phyloP scores from a whole-genome alignment of 2,797 vertebrate genomes.

The Hoplostethus mediterraneus region DNA sequence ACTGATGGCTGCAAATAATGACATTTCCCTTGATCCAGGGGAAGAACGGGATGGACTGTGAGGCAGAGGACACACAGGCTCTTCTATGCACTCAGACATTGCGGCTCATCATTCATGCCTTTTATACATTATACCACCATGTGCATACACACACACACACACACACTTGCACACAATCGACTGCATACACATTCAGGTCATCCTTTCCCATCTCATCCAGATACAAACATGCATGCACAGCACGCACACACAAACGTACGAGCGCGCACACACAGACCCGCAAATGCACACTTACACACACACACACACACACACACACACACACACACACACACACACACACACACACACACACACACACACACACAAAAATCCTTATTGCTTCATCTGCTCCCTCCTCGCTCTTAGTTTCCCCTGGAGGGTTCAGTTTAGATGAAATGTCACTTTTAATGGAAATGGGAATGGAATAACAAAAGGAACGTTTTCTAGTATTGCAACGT shows the following conservation, averaged over 20 bases:
- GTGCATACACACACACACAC: slow-evolving; percentile 16
- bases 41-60: slow-evolving; percentile 73
- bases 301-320: slow-evolving; percentile 7
- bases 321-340: slow-evolving; percentile 5
- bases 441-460: slow-evolving; percentile 91
- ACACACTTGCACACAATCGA: slow-evolving; percentile 45
- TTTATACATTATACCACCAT: slow-evolving; percentile 67
- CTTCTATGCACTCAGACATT: slow-evolving; percentile 45
- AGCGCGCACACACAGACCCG: slow-evolving; percentile 14
- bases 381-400: slow-evolving; percentile 79
- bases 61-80: slow-evolving; percentile 72
- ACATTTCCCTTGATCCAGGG: slow-evolving; percentile 86
- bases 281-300: slow-evolving; percentile 11
- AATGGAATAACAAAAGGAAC: slow-evolving; percentile 87
- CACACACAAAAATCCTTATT: slow-evolving; percentile 49
- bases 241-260: slow-evolving; percentile 45
- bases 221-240: slow-evolving; percentile 41
- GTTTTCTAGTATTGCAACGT: slow-evolving; percentile 71
- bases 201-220: slow-evolving; percentile 43
- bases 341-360: background rate
- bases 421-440: slow-evolving; percentile 89
- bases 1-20: slow-evolving; percentile 85
- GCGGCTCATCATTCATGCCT: slow-evolving; percentile 58
- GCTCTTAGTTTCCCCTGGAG: slow-evolving; percentile 85
- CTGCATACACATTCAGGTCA: slow-evolving; percentile 58